Evolutionary conservation across 1,140 invertebrate genomes (phyloP).

Genomic region (Cyphomyrmex costatus): DNA sequence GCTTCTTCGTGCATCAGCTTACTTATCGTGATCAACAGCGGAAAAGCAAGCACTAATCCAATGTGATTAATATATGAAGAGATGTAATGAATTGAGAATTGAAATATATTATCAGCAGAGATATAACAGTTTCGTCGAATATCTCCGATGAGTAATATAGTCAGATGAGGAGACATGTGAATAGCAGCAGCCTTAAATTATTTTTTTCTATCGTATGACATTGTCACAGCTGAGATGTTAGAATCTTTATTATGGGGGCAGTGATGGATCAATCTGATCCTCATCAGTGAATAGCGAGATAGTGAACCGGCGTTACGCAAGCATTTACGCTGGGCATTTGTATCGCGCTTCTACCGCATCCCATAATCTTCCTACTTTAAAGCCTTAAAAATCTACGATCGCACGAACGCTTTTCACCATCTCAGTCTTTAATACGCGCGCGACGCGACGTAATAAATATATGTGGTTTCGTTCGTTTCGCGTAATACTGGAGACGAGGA

Average conservation of each 20-base stretch:
- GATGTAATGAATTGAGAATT: not conserved
- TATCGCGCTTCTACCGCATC: not conserved
- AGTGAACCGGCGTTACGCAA: not conserved
- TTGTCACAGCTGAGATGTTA: slow-evolving; percentile 25
- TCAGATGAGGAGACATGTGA: not conserved
- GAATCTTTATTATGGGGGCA: not conserved
- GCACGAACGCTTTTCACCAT: slow-evolving; percentile 67
- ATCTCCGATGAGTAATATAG: not conserved
- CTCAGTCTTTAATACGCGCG: slow-evolving; percentile 81
- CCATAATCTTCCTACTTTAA: slow-evolving; percentile 7
- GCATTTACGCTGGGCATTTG: slow-evolving; percentile 32
- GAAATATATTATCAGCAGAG: not conserved
- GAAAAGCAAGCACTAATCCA: not conserved
- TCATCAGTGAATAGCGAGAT: slow-evolving; percentile 20
- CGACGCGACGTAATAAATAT: slow-evolving; percentile 79
- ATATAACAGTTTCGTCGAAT: not conserved
- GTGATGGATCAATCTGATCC: slow-evolving; percentile 31
- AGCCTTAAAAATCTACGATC: slow-evolving; percentile 55
- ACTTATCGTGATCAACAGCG: not conserved
- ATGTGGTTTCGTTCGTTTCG: slow-evolving; percentile 67
- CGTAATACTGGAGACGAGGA: slow-evolving; percentile 82
- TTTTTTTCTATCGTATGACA: slow-evolving; percentile 34
- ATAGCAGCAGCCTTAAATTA: slow-evolving; percentile 43
- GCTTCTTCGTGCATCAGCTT: not conserved
- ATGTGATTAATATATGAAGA: slow-evolving; percentile 14